Conservation (phyloP, 2,113 vertebrate species). For the Xyrauchen texanus region DNA sequence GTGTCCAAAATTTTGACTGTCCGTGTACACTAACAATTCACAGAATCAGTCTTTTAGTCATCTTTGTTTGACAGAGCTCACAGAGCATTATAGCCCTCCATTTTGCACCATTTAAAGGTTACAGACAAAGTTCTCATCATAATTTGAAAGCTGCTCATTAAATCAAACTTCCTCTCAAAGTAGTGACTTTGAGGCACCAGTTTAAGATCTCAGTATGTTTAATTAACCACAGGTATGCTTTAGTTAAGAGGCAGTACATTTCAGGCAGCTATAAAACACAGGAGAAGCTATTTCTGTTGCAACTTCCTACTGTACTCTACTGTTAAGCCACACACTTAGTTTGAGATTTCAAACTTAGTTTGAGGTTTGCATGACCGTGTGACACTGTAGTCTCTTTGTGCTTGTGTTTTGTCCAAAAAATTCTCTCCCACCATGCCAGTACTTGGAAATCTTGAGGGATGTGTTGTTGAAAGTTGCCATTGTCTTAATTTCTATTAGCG, state of each 20-base stretch:
- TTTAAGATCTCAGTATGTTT: constrained; percentile 39
- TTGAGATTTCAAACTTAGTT: background rate
- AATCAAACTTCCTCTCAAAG: constrained; percentile 27
- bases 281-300: constrained; percentile 6
- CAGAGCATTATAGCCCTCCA: background rate
- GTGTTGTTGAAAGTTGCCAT: background rate
- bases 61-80: background rate
- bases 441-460: background rate
- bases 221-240: constrained; percentile 60
- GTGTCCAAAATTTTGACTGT: too few species aligned
- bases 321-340: background rate
- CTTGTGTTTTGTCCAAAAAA: background rate
- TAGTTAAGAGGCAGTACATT: constrained; percentile 35
- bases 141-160: constrained; percentile 34
- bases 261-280: constrained; percentile 1
- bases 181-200: constrained; percentile 35
- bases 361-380: constrained; percentile 7
- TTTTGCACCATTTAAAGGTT: background rate
- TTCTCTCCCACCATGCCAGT: background rate
- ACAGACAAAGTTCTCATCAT: constrained; percentile 24
- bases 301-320: constrained; percentile 4
- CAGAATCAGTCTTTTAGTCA: background rate
- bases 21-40: background rate
- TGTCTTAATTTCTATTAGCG: background rate
- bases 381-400: too few species aligned